These are phyloP conservation scores for Saguinus imperator DNA, from an alignment of 2,113 vertebrate species.

Conservation along the genomic window DNA sequence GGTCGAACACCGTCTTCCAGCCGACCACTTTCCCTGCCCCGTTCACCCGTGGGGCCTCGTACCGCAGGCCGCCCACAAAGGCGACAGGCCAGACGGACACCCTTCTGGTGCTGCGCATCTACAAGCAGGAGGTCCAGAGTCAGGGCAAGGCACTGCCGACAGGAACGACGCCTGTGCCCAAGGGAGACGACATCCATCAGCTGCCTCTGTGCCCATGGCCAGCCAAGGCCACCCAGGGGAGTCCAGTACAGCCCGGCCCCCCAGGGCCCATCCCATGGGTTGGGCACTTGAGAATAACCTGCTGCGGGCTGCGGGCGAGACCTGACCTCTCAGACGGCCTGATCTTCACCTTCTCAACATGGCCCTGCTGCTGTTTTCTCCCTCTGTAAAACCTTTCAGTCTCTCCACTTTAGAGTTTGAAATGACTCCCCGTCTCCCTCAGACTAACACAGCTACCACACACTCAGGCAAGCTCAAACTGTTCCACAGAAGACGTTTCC, in stretches of 20 bases:
- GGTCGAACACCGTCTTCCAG: slow-evolving; percentile 98
- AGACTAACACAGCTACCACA: neutral
- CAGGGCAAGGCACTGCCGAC: neutral
- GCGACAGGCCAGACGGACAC: slow-evolving; percentile 99
- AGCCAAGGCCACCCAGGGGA: neutral
- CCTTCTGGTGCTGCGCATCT: slow-evolving; percentile 96
- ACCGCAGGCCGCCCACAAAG: slow-evolving; percentile 97
- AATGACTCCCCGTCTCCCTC: neutral
- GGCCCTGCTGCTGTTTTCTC: neutral
- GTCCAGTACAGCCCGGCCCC: neutral
- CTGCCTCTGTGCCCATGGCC: too few species aligned
- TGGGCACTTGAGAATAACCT: neutral
- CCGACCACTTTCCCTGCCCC: slow-evolving; percentile 97
- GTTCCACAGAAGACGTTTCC: neutral
- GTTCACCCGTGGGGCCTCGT: slow-evolving; percentile 96
- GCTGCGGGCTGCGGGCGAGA: neutral
- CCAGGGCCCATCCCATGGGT: accelerated
- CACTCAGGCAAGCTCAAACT: neutral
- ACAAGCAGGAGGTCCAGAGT: slow-evolving; percentile 23
- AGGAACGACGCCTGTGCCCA: neutral
- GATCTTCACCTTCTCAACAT: accelerated
- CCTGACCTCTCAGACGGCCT: neutral
- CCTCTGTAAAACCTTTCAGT: neutral
- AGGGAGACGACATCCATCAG: neutral
- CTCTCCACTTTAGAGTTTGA: neutral